Conservation (phyloP, 2,113 vertebrate species). For the Hirundichthys speculiger region DNA sequence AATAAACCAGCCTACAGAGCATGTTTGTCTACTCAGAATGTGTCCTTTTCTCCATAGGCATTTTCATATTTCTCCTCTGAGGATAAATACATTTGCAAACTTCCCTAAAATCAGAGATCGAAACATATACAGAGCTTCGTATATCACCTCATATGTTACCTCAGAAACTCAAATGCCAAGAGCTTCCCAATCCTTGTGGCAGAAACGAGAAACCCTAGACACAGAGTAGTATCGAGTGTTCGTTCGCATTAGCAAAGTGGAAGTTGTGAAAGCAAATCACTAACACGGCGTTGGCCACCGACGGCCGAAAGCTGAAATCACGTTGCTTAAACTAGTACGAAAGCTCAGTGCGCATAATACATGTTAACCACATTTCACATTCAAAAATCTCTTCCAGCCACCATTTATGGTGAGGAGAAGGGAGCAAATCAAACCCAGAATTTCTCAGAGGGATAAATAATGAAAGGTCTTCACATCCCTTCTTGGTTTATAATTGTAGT, state of each 20-base stretch:
- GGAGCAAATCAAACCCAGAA: neutral
- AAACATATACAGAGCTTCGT: too few species aligned
- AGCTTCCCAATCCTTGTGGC: neutral
- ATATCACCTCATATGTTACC: neutral
- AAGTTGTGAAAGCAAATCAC: neutral
- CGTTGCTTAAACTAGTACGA: neutral
- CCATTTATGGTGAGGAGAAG: too few species aligned
- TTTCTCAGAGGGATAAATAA: neutral
- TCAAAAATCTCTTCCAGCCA: neutral
- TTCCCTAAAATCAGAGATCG: too few species aligned
- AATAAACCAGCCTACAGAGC: neutral
- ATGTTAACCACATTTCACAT: neutral
- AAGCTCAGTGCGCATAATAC: neutral
- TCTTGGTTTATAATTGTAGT: neutral
- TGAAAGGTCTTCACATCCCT: neutral
- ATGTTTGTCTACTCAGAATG: too few species aligned
- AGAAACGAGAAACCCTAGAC: neutral
- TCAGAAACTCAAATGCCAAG: neutral
- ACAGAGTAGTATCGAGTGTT: neutral
- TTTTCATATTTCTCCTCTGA: too few species aligned
- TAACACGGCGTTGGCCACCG: neutral
- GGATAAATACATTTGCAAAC: too few species aligned
- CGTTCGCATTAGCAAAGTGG: neutral
- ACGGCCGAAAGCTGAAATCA: neutral
- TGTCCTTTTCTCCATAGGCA: too few species aligned